Evolutionary conservation across 2,113 vertebrate genomes (phyloP).

Genomic region (Aix galericulata): DNA sequence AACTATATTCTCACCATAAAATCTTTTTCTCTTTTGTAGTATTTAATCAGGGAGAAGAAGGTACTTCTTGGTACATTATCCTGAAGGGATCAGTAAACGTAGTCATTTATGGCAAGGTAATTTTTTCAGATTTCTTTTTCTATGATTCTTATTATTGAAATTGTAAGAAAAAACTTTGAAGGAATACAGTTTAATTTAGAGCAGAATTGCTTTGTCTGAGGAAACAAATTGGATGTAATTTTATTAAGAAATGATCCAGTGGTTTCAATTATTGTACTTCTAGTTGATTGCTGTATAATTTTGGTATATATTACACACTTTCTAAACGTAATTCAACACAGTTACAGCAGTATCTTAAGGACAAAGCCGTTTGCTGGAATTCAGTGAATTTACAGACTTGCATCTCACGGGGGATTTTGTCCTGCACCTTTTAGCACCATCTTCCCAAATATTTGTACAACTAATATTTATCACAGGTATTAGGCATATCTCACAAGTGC

Average conservation of each 20-base stretch:
- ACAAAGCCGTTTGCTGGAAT: background rate
- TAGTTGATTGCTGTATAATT: conserved; percentile 22
- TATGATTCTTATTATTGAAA: conserved; percentile 41
- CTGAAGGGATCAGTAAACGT: conserved; percentile 98
- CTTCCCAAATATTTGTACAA: background rate
- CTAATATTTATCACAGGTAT: background rate
- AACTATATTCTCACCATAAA: conserved; percentile 57
- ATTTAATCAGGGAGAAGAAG: conserved; percentile 99
- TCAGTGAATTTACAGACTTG: background rate
- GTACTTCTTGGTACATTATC: conserved; percentile 99
- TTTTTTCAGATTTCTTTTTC: conserved; percentile 55
- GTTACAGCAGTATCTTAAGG: background rate
- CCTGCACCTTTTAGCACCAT: background rate
- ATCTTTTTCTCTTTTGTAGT: conserved; percentile 82
- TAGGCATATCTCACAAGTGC: background rate
- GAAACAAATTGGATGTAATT: conserved; percentile 30
- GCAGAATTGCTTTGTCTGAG: background rate
- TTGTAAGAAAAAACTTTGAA: conserved; percentile 40
- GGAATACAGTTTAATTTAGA: conserved; percentile 27
- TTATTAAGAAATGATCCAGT: conserved; percentile 39
- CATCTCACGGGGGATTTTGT: background rate
- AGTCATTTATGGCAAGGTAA: conserved; percentile 98
- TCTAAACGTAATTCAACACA: conserved; percentile 3
- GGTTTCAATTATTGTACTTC: conserved; percentile 34
- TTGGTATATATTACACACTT: background rate